A percentile compares a stretch with the other conserved stretches of the same genome.
These are phyloP conservation scores for Enoplosus armatus DNA, from an alignment of 2,797 vertebrate genomes.

Conservation along the genomic window DNA sequence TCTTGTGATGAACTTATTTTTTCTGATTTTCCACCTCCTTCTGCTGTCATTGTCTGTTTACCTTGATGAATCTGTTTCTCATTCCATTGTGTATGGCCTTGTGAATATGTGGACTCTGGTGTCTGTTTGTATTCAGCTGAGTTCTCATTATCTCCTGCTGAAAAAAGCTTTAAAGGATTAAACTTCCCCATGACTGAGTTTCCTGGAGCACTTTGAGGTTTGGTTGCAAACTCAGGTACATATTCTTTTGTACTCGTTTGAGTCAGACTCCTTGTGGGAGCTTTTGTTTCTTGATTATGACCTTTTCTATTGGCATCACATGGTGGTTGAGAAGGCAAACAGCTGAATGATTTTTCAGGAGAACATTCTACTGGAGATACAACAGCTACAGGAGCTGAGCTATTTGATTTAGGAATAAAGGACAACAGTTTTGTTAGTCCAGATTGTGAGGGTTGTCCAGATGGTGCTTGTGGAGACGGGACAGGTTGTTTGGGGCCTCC, in stretches of 20 bases:
- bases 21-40: conserved; percentile 23
- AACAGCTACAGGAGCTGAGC: conserved; percentile 75
- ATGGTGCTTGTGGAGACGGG: conserved; percentile 70
- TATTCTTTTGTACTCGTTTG: conserved; percentile 48
- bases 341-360: conserved; percentile 74
- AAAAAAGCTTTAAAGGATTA: conserved; percentile 88
- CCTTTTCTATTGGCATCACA: conserved; percentile 61
- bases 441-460: conserved; percentile 69
- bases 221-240: conserved; percentile 49
- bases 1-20: conserved; percentile 48
- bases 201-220: conserved; percentile 76
- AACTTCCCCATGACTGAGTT: conserved; percentile 88
- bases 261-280: conserved; percentile 17
- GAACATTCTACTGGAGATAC: conserved; percentile 83
- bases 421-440: conserved; percentile 84
- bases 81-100: conserved; percentile 41
- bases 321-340: conserved; percentile 73
- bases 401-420: conserved; percentile 82
- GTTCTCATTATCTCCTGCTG: conserved; percentile 58
- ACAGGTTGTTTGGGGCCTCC: conserved; percentile 85
- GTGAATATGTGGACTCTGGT: conserved; percentile 39
- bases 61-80: conserved; percentile 13
- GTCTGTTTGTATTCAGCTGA: conserved; percentile 54
- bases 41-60: conserved; percentile 13
- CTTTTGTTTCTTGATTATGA: conserved; percentile 45